Conservation (phyloP, 2,888 invertebrate genomes). For the Chaitophorus viminalis region DNA sequence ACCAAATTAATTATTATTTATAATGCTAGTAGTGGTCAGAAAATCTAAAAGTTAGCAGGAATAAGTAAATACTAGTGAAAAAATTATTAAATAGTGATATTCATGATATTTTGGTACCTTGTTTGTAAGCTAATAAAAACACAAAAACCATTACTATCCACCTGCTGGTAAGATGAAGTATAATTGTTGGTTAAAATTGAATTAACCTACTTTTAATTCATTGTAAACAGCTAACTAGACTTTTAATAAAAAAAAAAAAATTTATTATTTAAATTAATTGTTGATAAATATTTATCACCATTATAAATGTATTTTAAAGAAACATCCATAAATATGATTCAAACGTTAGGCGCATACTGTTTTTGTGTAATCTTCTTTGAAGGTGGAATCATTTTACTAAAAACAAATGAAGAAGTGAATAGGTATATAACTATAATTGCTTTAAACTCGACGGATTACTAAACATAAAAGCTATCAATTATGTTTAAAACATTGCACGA, state of each 20-base stretch:
- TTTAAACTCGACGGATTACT: no score
- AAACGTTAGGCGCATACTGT: no score
- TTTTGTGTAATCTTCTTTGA: no score
- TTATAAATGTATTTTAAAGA: not conserved
- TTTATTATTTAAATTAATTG: conserved; percentile 7
- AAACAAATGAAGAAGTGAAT: no score
- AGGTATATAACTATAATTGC: no score
- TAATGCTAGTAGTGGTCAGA: not conserved
- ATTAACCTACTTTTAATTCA: conserved; percentile 18
- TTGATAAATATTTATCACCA: no score
- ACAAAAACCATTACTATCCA: conserved; percentile 8
- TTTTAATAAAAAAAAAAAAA: no score
- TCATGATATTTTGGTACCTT: not conserved
- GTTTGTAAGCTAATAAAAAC: conserved; percentile 16
- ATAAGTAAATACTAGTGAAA: conserved; percentile 7
- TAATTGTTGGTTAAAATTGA: not conserved
- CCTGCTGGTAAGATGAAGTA: not conserved
- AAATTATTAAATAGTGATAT: not conserved
- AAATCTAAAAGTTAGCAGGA: not conserved
- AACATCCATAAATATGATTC: not conserved
- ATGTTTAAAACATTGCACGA: no score
- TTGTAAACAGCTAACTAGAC: not conserved
- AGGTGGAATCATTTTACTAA: no score
- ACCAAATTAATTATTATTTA: not conserved
- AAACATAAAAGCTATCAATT: no score